A percentile compares a stretch with the other conserved stretches of the same genome.
phyloP scores from a whole-genome alignment of 1,140 invertebrate species.

The Drosophila jambulina region DNA sequence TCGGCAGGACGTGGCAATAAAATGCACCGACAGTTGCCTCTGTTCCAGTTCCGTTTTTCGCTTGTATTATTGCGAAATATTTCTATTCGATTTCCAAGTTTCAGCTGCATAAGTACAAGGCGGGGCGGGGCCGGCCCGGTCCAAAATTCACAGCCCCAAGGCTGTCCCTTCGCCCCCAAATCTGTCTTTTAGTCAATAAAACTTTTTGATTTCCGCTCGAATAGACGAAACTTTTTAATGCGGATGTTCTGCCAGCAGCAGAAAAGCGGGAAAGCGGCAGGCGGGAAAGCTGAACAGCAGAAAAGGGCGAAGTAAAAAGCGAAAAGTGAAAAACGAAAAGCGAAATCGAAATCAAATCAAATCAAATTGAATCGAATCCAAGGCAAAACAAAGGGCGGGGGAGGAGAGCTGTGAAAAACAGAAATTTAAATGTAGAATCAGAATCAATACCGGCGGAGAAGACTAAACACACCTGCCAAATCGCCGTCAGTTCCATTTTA shows the following conservation, averaged over 20 bases:
- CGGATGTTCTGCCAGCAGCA: constrained; percentile 63
- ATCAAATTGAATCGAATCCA: constrained; percentile 67
- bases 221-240: constrained; percentile 78
- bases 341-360: constrained; percentile 61
- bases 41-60: constrained; percentile 38
- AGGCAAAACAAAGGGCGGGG: constrained; percentile 40
- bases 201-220: constrained; percentile 82
- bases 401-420: constrained; percentile 24
- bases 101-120: constrained; percentile 34
- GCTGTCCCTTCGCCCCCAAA: constrained; percentile 10
- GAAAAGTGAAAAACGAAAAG: constrained; percentile 27
- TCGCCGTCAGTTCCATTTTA: constrained; percentile 64
- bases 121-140: neutral
- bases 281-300: constrained; percentile 7
- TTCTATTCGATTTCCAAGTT: constrained; percentile 65
- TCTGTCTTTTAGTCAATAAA: constrained; percentile 75
- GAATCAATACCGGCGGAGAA: constrained; percentile 32
- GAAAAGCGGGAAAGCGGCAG: constrained; percentile 10
- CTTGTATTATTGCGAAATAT: constrained; percentile 59
- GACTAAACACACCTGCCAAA: constrained; percentile 49
- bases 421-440: constrained; percentile 71
- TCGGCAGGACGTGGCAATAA: constrained; percentile 68
- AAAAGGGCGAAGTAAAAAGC: constrained; percentile 20
- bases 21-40: constrained; percentile 63
- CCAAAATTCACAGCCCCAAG: neutral